A percentile compares a stretch with the other conserved stretches of the same genome.
Conservation (phyloP, 2,797 vertebrate species). For the Siniperca undulata region DNA sequence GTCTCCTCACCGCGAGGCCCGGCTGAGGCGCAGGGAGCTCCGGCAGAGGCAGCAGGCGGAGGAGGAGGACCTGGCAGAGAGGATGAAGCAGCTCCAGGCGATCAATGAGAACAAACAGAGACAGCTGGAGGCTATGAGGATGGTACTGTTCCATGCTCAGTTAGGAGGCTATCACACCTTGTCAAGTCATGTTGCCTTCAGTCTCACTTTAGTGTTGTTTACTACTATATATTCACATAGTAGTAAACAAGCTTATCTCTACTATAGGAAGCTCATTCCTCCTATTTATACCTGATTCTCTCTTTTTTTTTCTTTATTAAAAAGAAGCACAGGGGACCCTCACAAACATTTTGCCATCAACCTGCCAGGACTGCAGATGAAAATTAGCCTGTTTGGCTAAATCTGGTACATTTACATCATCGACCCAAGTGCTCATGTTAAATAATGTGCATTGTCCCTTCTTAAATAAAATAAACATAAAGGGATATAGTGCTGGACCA, state of each 20-base stretch:
- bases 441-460: too few species aligned
- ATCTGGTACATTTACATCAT: too few species aligned
- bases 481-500: neutral
- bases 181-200: neutral
- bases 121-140: constrained; percentile 91
- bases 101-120: constrained; percentile 93
- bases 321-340: neutral
- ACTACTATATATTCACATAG: neutral
- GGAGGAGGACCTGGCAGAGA: constrained; percentile 89
- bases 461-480: too few species aligned
- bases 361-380: too few species aligned
- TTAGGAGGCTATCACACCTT: neutral
- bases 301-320: neutral
- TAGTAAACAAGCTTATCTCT: neutral
- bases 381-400: too few species aligned
- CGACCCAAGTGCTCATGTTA: too few species aligned
- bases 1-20: constrained; percentile 92
- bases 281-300: neutral
- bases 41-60: constrained; percentile 89
- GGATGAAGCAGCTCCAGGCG: constrained; percentile 91
- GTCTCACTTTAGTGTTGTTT: neutral
- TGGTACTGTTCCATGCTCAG: constrained; percentile 80
- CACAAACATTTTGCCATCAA: neutral
- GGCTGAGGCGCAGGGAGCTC: constrained; percentile 89
- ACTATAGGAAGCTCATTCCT: neutral